phyloP scores from a whole-genome alignment of 1,140 invertebrate species.

The Periplaneta americana region DNA sequence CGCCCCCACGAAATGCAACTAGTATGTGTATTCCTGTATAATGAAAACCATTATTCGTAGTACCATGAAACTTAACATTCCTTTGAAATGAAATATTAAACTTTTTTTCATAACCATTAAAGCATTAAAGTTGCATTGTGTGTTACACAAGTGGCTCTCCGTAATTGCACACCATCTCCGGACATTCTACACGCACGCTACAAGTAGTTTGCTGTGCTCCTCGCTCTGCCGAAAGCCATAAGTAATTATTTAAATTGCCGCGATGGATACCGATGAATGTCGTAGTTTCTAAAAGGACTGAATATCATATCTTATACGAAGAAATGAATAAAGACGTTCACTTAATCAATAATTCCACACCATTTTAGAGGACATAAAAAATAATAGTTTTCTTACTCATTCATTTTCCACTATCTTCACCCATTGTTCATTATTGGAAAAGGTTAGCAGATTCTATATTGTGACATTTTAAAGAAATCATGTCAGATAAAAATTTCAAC shows the following conservation, averaged over 20 bases:
- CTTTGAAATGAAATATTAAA: neutral
- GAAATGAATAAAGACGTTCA: too few relatives aligned
- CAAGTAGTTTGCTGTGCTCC: neutral
- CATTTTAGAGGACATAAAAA: too few relatives aligned
- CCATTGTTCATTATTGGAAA: too few relatives aligned
- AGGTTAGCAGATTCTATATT: too few relatives aligned
- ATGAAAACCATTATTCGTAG: neutral
- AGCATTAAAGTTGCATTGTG: neutral
- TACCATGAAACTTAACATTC: neutral
- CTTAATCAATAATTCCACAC: too few relatives aligned
- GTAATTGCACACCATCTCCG: neutral
- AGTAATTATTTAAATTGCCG: neutral
- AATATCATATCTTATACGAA: too few relatives aligned
- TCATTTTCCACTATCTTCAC: too few relatives aligned
- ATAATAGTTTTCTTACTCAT: too few relatives aligned
- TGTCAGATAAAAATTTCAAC: too few relatives aligned
- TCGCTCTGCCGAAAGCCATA: neutral
- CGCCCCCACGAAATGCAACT: neutral
- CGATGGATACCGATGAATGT: too few relatives aligned
- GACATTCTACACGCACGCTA: neutral
- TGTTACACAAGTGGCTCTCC: neutral
- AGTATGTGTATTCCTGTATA: neutral
- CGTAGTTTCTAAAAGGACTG: too few relatives aligned
- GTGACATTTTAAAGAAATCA: too few relatives aligned
- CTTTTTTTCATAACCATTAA: neutral